Conservation (phyloP, 2,797 vertebrate species). For the Morus bassanus region DNA sequence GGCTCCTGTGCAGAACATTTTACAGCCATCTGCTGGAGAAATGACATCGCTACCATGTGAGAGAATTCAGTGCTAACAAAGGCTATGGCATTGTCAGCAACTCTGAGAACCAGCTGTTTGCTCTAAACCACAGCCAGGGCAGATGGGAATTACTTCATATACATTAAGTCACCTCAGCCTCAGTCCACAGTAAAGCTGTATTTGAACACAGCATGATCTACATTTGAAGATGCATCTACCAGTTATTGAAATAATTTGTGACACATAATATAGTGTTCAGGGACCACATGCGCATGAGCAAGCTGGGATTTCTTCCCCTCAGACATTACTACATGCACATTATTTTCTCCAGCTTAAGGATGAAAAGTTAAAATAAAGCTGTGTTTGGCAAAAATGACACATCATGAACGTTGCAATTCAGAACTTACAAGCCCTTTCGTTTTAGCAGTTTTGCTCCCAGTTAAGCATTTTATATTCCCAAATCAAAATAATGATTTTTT, state of each 20-base stretch:
- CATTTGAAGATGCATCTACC: not conserved
- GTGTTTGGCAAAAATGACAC: not conserved
- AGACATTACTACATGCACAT: not conserved
- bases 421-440: not conserved
- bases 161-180: not conserved
- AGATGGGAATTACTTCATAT: not conserved
- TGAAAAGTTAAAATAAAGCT: not conserved
- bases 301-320: not conserved
- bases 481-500: not conserved
- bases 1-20: not conserved
- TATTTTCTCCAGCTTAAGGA: not conserved
- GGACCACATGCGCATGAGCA: not conserved
- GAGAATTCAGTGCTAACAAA: not conserved
- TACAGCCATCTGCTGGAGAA: slow-evolving; percentile 71
- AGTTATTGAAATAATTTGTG: not conserved
- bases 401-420: not conserved
- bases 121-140: not conserved
- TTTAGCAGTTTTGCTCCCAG: not conserved
- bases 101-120: not conserved
- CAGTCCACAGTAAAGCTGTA: not conserved
- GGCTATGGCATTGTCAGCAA: not conserved
- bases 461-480: not conserved
- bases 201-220: not conserved
- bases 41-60: not conserved
- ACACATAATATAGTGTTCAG: not conserved